Conservation (phyloP, 2,113 vertebrate species). For the Apodemus sylvaticus region DNA sequence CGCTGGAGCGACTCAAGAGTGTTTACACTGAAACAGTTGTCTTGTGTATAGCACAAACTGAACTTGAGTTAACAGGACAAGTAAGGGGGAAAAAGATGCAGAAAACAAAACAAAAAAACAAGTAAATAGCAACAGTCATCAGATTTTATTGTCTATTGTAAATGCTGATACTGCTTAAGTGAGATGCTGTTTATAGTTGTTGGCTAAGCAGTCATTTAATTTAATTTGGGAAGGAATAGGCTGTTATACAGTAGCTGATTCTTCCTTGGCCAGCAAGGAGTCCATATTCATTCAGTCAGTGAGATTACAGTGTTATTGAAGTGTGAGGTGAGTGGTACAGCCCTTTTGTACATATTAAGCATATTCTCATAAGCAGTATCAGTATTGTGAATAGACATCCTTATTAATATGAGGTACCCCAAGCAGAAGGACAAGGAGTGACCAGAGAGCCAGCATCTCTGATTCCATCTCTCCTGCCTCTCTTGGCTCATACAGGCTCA, state of each 20-base stretch:
- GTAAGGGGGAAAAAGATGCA: background rate
- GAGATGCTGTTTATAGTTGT: slow-evolving; percentile 27
- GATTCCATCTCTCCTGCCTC: background rate
- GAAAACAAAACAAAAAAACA: background rate
- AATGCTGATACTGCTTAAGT: background rate
- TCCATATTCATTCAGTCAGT: background rate
- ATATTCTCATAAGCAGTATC: background rate
- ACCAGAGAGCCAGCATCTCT: background rate
- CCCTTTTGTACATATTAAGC: background rate
- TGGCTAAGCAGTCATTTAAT: slow-evolving; percentile 18
- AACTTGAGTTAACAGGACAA: background rate
- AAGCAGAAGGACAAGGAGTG: background rate
- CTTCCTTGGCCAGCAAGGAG: slow-evolving; percentile 6
- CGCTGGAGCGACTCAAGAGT: background rate
- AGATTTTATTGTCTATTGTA: slow-evolving; percentile 23
- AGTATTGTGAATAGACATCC: background rate
- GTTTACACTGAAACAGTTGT: background rate
- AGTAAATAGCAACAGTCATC: background rate
- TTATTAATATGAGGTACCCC: background rate
- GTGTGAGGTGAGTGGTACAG: background rate
- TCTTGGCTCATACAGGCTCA: background rate
- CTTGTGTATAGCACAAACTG: background rate
- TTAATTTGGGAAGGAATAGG: slow-evolving; percentile 15
- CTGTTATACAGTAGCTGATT: background rate
- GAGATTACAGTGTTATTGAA: background rate